Conservation (phyloP, 2,113 vertebrate species). For the Oreochromis aureus region DNA sequence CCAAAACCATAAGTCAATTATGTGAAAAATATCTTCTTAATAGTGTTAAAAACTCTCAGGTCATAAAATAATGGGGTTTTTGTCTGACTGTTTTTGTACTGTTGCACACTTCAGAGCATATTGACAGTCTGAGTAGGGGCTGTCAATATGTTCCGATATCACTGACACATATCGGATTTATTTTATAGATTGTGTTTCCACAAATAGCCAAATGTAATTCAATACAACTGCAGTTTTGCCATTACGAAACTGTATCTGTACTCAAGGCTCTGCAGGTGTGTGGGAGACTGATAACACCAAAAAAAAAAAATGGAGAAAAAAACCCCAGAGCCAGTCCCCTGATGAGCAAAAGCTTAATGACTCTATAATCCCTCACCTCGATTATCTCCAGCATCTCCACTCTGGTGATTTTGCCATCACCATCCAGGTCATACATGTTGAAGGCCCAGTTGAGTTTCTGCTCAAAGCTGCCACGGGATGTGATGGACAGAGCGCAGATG, state of each 20-base stretch:
- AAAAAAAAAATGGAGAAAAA: neutral
- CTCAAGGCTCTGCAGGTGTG: slow-evolving; percentile 22
- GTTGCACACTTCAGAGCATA: neutral
- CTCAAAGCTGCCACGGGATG: slow-evolving; percentile 97
- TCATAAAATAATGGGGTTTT: neutral
- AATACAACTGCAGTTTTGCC: slow-evolving; percentile 29
- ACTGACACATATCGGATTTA: slow-evolving; percentile 10
- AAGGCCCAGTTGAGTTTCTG: slow-evolving; percentile 99
- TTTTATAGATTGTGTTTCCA: neutral
- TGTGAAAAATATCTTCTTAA: neutral
- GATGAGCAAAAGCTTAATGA: slow-evolving; percentile 24
- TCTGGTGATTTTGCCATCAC: slow-evolving; percentile 97
- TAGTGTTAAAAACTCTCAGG: neutral
- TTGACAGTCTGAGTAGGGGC: neutral
- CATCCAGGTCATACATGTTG: slow-evolving; percentile 99
- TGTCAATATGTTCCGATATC: slow-evolving; percentile 9
- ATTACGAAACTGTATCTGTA: neutral
- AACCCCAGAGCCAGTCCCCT: neutral
- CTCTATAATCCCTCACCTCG: slow-evolving; percentile 79
- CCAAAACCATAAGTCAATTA: neutral
- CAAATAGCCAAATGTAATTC: slow-evolving; percentile 15
- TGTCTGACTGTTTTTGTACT: neutral
- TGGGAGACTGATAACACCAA: neutral
- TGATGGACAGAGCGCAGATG: slow-evolving; percentile 98
- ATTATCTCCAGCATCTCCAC: slow-evolving; percentile 99